Percentiles rank a stretch among this genome's conserved stretches.
Evolutionary conservation across 2,113 vertebrate species (phyloP).

Genomic region (Asarcornis scutulata): DNA sequence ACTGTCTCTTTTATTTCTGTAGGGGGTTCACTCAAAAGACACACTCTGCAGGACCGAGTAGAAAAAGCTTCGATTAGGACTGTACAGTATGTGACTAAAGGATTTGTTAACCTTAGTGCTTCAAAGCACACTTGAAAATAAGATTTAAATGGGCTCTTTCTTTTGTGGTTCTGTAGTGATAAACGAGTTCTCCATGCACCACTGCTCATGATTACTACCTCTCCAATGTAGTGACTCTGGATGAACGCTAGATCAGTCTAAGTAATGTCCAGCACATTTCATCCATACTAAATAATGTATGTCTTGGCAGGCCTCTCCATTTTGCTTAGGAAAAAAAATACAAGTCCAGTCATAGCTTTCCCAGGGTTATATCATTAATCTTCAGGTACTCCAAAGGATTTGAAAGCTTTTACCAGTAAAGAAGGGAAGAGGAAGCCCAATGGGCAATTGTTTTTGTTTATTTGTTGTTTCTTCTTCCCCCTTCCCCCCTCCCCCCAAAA

Average conservation of each 20-base stretch:
- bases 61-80: slow-evolving; percentile 49
- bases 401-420: neutral
- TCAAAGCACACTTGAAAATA: slow-evolving; percentile 70
- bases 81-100: slow-evolving; percentile 51
- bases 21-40: slow-evolving; percentile 48
- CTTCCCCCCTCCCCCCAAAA: too few relatives aligned
- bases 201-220: slow-evolving; percentile 58
- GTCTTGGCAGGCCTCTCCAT: neutral
- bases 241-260: slow-evolving; percentile 54
- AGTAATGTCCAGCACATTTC: slow-evolving; percentile 60
- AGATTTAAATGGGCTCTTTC: slow-evolving; percentile 66
- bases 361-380: neutral
- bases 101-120: slow-evolving; percentile 62
- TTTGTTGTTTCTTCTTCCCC: too few relatives aligned
- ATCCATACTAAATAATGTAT: slow-evolving; percentile 57
- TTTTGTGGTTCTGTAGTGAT: slow-evolving; percentile 68
- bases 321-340: slow-evolving; percentile 16
- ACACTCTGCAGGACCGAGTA: neutral
- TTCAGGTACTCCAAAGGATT: neutral
- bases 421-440: neutral
- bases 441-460: neutral
- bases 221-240: slow-evolving; percentile 44
- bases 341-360: neutral
- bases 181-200: slow-evolving; percentile 73
- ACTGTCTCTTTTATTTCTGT: slow-evolving; percentile 54